Percentiles rank a stretch among this genome's conserved stretches.
Conservation (phyloP, 1,140 invertebrate species). For the Lamellibrachia luymesi region DNA sequence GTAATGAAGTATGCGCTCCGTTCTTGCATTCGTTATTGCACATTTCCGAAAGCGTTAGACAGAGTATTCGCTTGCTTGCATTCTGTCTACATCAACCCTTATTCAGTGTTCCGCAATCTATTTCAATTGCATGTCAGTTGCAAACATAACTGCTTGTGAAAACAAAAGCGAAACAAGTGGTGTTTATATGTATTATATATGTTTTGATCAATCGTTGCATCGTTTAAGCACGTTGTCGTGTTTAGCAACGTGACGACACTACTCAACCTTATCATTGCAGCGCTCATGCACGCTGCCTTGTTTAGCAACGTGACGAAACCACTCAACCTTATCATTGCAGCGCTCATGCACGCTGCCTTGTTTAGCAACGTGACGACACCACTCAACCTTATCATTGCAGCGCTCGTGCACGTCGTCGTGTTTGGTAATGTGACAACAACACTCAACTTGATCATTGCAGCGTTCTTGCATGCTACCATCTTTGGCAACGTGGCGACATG, state of each 20-base stretch:
- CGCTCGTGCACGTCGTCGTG: slow-evolving; percentile 55
- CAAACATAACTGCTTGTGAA: no score
- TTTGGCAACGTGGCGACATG: no score
- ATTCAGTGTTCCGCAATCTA: background rate
- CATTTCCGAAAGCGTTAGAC: background rate
- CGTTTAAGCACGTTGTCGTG: slow-evolving; percentile 46
- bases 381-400: no score
- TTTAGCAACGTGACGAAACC: no score
- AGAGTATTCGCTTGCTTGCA: background rate
- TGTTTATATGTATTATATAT: no score
- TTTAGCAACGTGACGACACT: slow-evolving; percentile 58
- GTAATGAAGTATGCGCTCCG: background rate
- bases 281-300: no score
- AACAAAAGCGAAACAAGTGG: background rate
- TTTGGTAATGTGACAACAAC: slow-evolving; percentile 58
- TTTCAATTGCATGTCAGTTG: background rate
- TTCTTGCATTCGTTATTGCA: background rate
- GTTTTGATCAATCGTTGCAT: no score
- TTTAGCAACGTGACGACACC: no score
- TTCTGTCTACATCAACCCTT: background rate
- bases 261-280: slow-evolving; percentile 37
- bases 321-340: no score
- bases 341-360: no score
- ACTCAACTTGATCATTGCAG: slow-evolving; percentile 37
- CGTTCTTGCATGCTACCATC: no score